Base-by-base conservation (phyloP, 2,113 vertebrate species). In the Syngnathus floridae region DNA sequence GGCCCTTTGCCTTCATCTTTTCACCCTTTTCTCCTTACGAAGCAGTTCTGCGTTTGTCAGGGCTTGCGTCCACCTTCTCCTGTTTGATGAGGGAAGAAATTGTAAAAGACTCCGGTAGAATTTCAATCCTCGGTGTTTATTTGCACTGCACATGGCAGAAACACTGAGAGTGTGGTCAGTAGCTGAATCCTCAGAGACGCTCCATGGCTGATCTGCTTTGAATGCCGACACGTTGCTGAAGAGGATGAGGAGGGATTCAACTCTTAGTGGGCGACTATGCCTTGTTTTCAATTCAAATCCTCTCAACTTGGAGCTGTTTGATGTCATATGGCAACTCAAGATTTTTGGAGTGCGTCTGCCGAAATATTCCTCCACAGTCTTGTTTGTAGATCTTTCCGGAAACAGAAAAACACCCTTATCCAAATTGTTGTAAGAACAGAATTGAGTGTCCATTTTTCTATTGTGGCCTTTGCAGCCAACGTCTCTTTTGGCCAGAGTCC, bases 401-500 rank as follows among this genome's bases (percentile, higher is more conserved):
- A 54, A 21, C 22, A 21, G 51, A 54, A 26, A 5, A 54, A 22
- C 2, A 22, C 51, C 26, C 11, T 16, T 56, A 31, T 13, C 54
- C 12, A 31, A 35, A 56, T 56, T 35, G 54, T 56, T 16, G 38
- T 37, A 22, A 40, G 38, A 21, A 41, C 37, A 41, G 11, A 61
- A 40, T 43, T 12, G 11, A 43, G 67, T 35, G 67, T 63, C 76
- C 52, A 7, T 75, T 69, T 73, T 70, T 62, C 72, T 69, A 71
- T 79, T 71, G 40, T 90, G 90, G 92, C 91, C 92, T 88, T 40
- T 90, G 87, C 66, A 86, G 89, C 92, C 90, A 88, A 93, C 93
- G 92, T 91, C 87, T 91, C 77, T 85, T 91, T 94, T 99, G 96
- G 96, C 95, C 89, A 86, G 83, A 86, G 89, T 95, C 94, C 95